Base-by-base conservation (phyloP, 2,888 invertebrate genomes). In the Folsomia candida region DNA sequence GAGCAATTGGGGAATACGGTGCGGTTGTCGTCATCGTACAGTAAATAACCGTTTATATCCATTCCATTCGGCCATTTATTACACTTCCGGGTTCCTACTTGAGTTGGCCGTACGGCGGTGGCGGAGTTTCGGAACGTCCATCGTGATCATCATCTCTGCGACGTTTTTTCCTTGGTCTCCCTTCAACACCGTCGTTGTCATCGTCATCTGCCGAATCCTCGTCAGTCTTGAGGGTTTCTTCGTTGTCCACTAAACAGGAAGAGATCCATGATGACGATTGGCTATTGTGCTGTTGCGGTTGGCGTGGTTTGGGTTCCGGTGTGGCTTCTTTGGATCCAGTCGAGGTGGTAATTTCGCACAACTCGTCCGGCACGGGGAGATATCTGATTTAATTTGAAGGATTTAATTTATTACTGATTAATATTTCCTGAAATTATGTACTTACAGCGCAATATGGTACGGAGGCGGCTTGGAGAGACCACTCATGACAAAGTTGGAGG, bases 381-480 rank as follows among this genome's bases (percentile, higher is more conserved):
- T 76, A 75, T 2, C n/a, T n/a, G n/a, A n/a, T n/a, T n/a, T n/a
- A n/a, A n/a, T n/a, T n/a, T n/a, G n/a, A n/a, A n/a, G n/a, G n/a
- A n/a, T n/a, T n/a, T n/a, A n/a, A n/a, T n/a, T n/a, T n/a, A n/a
- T n/a, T n/a, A n/a, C n/a, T n/a, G n/a, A n/a, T n/a, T n/a, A n/a
- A n/a, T n/a, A n/a, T n/a, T n/a, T n/a, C n/a, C n/a, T n/a, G n/a
- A n/a, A n/a, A n/a, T n/a, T n/a, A n/a, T n/a, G n/a, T n/a, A n/a
- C n/a, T n/a, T n/a, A n/a, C n/a, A 78, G 67, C 18, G 78, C 78
- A 51, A 78, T 76, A 60, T 78, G 75, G 61, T 78, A 78, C 2
- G 78, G 78, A 18, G 78, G 78, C 37, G 78, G 78, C 26, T 76
- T 76, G 14, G 75, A 68, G 37, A 37, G 37, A 9, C 37, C 37